Evolutionary conservation across 2,113 vertebrate species (phyloP), one percentile per base, ranked within the genome.

Genomic region (Lophochroa leadbeateri): DNA sequence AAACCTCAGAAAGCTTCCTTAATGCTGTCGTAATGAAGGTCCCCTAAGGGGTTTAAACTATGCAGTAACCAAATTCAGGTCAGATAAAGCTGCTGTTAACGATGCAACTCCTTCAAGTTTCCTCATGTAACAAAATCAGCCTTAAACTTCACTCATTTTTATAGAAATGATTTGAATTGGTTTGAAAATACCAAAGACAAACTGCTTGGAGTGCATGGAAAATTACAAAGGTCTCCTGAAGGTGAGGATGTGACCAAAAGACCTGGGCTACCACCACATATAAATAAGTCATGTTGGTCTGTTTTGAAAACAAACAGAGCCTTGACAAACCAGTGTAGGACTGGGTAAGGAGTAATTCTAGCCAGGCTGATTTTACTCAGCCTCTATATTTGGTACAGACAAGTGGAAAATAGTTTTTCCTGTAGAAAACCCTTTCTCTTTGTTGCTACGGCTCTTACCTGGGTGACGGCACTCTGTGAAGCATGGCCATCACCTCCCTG

Each of bases 1-100:
- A 84, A 91, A 92, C 58, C 86, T 85, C 70, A 29, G 63, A 95
- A 94, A 69, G 67, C 71, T 82, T 93, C 85, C 78, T 76, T 90
- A 85, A 93, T 57, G 47, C 52, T 2, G 10, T 50, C 58, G 41
- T 82, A 95, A 85, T 76, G 70, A 85, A 85, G 85, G 64, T 69
- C 53, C 47, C 88, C 47, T 90, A 78, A 82, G 91, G 82, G 92
- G 85, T 88, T 78, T 82, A 71, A 95, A 67, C 80, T 68, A 79
- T 68, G 85, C 85, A 80, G 87, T 77, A 96, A 79, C 75, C 82
- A 90, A 94, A 94, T 92, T 90, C 92, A 92, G 90, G 87, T 96
- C 90, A 96, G 95, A 95, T 86, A 78, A 89, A 86, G 83, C 49
- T 91, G 53, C 76, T 69, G 41, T 83, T 95, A 92, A 70, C 70